Conservation (phyloP, 2,797 vertebrate species). For the Tangara arthus region DNA sequence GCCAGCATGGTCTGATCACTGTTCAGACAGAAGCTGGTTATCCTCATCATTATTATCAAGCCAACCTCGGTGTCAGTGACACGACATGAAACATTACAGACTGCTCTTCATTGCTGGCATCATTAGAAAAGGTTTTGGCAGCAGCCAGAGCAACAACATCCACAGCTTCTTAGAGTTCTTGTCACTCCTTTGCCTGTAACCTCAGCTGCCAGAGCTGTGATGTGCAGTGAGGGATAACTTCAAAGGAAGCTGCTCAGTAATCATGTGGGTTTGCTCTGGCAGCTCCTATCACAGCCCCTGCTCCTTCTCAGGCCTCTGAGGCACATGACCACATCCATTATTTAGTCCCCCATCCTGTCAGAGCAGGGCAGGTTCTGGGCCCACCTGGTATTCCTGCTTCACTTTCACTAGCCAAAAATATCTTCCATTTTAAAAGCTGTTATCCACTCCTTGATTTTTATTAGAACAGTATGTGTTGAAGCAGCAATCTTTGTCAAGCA, state of each 20-base stretch:
- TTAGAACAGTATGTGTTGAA: background rate
- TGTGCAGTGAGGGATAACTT: background rate
- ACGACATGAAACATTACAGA: background rate
- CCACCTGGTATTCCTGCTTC: background rate
- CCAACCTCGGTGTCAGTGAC: background rate
- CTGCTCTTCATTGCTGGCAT: background rate
- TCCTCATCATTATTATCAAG: background rate
- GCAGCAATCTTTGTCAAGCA: background rate
- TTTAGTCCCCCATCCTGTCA: background rate
- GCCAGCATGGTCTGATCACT: background rate
- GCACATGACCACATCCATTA: background rate
- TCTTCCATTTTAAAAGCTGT: background rate
- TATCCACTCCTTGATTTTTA: background rate
- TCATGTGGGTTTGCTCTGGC: background rate
- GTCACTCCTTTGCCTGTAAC: background rate
- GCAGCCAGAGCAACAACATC: background rate
- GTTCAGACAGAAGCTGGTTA: background rate
- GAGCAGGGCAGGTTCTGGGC: background rate
- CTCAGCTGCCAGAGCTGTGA: background rate
- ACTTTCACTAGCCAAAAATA: background rate
- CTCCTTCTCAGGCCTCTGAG: background rate
- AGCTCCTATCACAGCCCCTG: background rate
- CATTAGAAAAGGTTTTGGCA: background rate
- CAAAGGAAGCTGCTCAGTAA: background rate
- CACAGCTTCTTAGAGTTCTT: background rate